Percentiles rank a stretch among this genome's conserved stretches.
phyloP scores from a whole-genome alignment of 1,140 invertebrate genomes.

The Eriosoma lanigerum region DNA sequence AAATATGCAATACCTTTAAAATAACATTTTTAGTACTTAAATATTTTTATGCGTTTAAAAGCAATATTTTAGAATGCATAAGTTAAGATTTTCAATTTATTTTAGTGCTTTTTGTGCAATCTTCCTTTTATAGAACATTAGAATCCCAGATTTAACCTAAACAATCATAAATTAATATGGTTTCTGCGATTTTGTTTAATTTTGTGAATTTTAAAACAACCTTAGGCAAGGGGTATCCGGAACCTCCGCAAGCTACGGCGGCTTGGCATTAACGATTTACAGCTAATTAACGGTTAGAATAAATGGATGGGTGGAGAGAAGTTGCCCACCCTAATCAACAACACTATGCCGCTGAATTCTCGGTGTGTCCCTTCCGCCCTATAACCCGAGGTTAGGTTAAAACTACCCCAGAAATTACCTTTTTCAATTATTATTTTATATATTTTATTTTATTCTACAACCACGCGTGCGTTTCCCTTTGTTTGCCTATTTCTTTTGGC shows the following conservation, averaged over 20 bases:
- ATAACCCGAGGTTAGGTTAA: slow-evolving; percentile 1
- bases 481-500: neutral
- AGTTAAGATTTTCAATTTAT: no score
- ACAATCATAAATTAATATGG: no score
- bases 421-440: slow-evolving; percentile 40
- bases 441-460: neutral
- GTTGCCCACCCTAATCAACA: slow-evolving; percentile 7
- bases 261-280: slow-evolving; percentile 26
- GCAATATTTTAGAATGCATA: no score
- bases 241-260: neutral
- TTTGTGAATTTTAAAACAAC: neutral
- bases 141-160: no score
- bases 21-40: no score
- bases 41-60: no score
- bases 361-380: neutral
- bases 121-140: no score
- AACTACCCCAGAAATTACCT: neutral
- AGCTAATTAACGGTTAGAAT: slow-evolving; percentile 30
- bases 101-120: no score
- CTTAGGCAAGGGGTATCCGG: neutral
- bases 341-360: slow-evolving; percentile 5
- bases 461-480: neutral
- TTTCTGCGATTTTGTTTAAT: neutral
- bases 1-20: no score
- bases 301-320: neutral